Evolutionary conservation across 2,113 vertebrate genomes (phyloP).

Genomic region (Dromas ardeola): DNA sequence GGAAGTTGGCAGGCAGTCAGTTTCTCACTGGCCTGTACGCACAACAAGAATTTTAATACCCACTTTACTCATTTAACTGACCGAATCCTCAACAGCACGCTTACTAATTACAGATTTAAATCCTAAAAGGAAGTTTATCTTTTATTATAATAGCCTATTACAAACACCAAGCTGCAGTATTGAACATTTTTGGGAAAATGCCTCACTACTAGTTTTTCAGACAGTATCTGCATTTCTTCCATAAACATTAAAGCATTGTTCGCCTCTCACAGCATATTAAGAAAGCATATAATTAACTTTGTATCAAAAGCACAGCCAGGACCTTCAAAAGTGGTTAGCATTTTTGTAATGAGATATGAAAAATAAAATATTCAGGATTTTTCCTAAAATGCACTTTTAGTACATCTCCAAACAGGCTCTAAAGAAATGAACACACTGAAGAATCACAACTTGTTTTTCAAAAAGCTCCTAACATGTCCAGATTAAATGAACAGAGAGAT

Average conservation of each 20-base stretch:
- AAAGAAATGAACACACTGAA: background rate
- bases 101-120: conserved; percentile 35
- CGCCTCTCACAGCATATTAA: background rate
- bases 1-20: conserved; percentile 33
- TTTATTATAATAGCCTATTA: conserved; percentile 7
- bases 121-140: conserved; percentile 18
- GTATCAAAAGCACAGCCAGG: background rate
- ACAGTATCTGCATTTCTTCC: background rate
- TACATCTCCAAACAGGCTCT: background rate
- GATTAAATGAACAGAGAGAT: background rate
- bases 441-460: background rate
- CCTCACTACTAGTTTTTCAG: background rate
- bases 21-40: background rate
- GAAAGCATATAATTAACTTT: background rate
- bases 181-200: background rate
- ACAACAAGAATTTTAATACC: conserved; percentile 49
- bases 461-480: background rate
- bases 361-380: background rate
- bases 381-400: background rate
- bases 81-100: background rate
- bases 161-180: background rate
- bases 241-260: background rate
- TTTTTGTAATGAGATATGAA: background rate
- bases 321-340: background rate
- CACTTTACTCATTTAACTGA: conserved; percentile 15